Base-by-base conservation (phyloP, 2,113 vertebrate species). In the Turdus rufiventris region DNA sequence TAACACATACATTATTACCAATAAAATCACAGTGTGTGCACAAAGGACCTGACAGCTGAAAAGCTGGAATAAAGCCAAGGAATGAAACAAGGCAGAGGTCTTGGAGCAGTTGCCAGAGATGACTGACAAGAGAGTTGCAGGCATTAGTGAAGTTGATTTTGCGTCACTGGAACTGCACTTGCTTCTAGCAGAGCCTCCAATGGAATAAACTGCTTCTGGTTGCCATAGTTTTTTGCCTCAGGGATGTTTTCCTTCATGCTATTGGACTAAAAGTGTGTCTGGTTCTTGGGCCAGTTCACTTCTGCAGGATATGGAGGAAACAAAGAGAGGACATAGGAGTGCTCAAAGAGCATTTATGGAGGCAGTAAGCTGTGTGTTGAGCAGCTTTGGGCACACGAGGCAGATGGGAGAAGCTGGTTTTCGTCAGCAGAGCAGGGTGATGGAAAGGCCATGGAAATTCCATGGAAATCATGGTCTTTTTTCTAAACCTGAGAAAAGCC, bases 141-240 rank as follows among this genome's bases (percentile, higher is more conserved):
- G 75, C 86, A 5, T 87, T 77, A 84, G 60, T 20, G 40, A 89
- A 89, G 76, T 86, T 91, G 7, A 5, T 71, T 78, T 56, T 80
- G 61, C 12, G 0, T 92, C 88, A 81, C 65, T 78, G 68, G 60
- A 80, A 33, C 29, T 7, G 34, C 43, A 7, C 40, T 92, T 88
- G 29, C 72, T 88, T 83, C 48, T 40, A 71, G 51, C 71, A 54
- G 31, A 86, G 40, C 73, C 50, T 81, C 77, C 86, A 65, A 20
- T 51, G 51, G 56, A 67, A 67, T 48, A 15, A 78, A n/a, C 91
- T 92, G 72, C 73, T 91, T 31, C 40, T 91, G 80, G 65, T 91
- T 94, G 58, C 86, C 58, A 42, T 45, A 78, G 94, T 67, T 94
- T 18, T 92, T 57, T 87, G 83, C 92, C 91, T 95, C 18, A 18